Conservation (phyloP, 2,888 invertebrate species). For the Lochmaea capreae region DNA sequence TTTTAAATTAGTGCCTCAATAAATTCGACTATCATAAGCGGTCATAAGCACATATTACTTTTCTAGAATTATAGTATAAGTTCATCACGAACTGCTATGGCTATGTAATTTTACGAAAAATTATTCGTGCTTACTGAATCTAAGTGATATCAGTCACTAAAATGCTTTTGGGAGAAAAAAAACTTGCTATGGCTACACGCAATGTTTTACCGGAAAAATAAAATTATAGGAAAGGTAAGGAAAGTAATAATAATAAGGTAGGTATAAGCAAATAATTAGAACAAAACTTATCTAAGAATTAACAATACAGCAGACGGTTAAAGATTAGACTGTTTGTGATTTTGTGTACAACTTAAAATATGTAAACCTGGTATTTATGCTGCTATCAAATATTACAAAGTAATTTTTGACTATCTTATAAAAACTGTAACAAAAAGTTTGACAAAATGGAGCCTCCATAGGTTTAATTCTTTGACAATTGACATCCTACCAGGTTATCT, state of each 20-base stretch:
- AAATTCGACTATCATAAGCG: neutral
- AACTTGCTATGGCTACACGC: neutral
- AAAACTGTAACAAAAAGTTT: too few species aligned
- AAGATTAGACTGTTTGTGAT: too few species aligned
- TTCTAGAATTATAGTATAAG: neutral
- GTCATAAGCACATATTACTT: neutral
- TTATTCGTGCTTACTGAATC: neutral
- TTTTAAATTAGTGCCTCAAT: neutral
- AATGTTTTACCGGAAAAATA: neutral
- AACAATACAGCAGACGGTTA: too few species aligned
- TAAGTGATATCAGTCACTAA: slow-evolving; percentile 8
- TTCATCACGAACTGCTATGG: neutral
- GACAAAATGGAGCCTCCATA: too few species aligned
- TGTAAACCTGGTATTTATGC: too few species aligned
- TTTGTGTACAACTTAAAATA: too few species aligned
- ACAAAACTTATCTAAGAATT: neutral
- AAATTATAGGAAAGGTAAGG: too few species aligned
- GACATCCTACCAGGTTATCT: too few species aligned
- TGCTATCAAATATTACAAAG: too few species aligned
- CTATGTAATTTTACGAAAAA: neutral
- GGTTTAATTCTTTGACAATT: too few species aligned
- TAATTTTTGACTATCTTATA: too few species aligned
- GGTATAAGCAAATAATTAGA: neutral
- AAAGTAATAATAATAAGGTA: too few species aligned
- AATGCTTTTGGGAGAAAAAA: neutral